phyloP scores from a whole-genome alignment of 2,113 vertebrate genomes.

The Brachionichthys hirsutus region DNA sequence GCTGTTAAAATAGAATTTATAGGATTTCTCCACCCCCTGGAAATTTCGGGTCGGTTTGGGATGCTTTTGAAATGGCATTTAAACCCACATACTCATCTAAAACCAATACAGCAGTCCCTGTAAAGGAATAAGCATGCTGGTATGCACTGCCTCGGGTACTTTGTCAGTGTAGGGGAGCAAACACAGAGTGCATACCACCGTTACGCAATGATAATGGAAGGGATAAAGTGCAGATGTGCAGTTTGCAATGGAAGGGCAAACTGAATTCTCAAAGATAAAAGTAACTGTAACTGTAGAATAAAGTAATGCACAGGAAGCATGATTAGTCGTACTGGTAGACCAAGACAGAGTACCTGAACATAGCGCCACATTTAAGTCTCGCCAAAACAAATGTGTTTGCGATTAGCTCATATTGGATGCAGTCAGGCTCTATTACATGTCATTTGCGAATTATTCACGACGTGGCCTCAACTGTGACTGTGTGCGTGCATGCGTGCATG shows the following conservation, averaged over 20 bases:
- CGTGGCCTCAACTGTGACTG: neutral
- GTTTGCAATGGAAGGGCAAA: neutral
- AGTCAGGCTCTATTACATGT: constrained; percentile 24
- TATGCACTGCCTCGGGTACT: constrained; percentile 3
- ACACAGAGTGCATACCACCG: neutral
- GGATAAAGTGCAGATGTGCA: constrained; percentile 6
- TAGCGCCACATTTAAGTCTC: neutral
- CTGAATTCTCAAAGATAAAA: too few relatives aligned
- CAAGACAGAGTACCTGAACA: neutral
- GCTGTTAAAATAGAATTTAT: constrained; percentile 35
- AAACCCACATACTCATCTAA: constrained; percentile 15
- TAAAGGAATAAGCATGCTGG: constrained; percentile 26
- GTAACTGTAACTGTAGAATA: neutral
- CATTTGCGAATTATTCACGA: constrained; percentile 20
- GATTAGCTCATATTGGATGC: constrained; percentile 12
- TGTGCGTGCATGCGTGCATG: neutral
- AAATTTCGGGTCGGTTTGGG: constrained; percentile 19
- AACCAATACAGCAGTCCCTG: constrained; percentile 25
- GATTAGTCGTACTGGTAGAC: neutral
- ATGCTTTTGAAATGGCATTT: constrained; percentile 39
- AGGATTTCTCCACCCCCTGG: constrained; percentile 22
- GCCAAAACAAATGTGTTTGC: neutral
- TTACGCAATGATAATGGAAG: constrained; percentile 4
- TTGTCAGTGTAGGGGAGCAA: neutral
- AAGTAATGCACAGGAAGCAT: too few relatives aligned